Base-by-base conservation (phyloP, 2,113 vertebrate genomes). In the Alaudala cheleensis region DNA sequence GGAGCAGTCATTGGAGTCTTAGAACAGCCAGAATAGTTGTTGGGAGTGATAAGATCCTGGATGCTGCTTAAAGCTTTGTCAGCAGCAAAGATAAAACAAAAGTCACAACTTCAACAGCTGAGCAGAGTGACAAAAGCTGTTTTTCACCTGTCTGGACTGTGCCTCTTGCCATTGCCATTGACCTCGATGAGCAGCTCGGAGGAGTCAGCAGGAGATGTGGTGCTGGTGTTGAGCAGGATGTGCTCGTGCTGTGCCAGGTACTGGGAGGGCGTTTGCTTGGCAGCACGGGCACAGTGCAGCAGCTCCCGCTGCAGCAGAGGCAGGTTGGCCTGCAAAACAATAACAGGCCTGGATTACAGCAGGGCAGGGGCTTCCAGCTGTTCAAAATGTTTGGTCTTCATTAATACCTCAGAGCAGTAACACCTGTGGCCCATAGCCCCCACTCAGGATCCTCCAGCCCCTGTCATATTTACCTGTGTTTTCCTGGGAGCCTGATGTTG, bases 161-260 rank as follows among this genome's bases (percentile, higher is more conserved):
- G 99, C 88, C 99, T 98, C 97, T 99, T 99, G 62, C 98, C 97
- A 7, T 97, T 98, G 34, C 99, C 99, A 0, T 98, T 98, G 29
- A 99, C 98, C 91, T 99, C 99, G 91, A 99, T 98, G 87, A 99
- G 98, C 66, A 99, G 98, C 97, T 99, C 99, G 0, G 99, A 98
- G 79, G 99, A 99, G 97, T 99, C 99, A 0, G 99, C 97, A 0
- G 99, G 99, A 7, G 99, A 99, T 0, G 99, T 97, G 57, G 99
- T 97, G 58, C 98, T 99, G 57, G 99, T 99, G 98, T 99, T 99
- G 62, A 99, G 98, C 94, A 99, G 98, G 95, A 99, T 98, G 97
- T 99, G 99, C 96, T 99, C 99, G 1, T 99, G 99, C 94, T 99
- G 99, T 20, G 99, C 99, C 96, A 99, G 97, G 98, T 99, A 99